Evolutionary conservation across 1,140 invertebrate genomes (phyloP), one percentile per base, ranked within the genome.

Genomic region (Whitmania pigra): DNA sequence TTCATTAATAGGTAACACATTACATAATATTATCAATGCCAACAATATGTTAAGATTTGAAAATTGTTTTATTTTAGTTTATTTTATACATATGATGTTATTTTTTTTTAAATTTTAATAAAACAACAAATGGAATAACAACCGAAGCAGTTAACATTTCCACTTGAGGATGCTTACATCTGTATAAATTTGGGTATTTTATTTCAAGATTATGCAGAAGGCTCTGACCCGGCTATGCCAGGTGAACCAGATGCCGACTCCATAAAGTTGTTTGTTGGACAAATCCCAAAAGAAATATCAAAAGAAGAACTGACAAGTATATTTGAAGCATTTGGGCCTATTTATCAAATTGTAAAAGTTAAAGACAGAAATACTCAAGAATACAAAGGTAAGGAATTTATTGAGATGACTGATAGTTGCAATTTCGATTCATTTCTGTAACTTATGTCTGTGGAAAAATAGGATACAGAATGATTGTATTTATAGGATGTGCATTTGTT

Each of bases 401-500:
- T 15, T 57, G 53, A 49, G 11, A 49, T 15, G 43, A n/a, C 13
- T 49, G 43, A 15, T 49, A 11, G 31, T 3, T 36, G 31, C 31
- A 36, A 36, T 36, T 36, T 36, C 2, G 31, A 36, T 36, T 36
- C 31, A 36, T 36, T 25, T n/a, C 20, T 57, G 20, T 57, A 57
- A 57, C 25, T 57, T 5, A n/a, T 57, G 20, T 5, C 22, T 20
- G 20, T 31, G 11, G 22, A 0, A 63, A 15, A 27, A 20, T 63
- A 17, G 29, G 18, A 15, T 20, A 9, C 0, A 31, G 11, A 20
- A 27, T 27, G 0, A 1, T 77, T 81, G 83, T 79, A 67, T 74
- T 87, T 87, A 27, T 86, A 92, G 91, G 91, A 80, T 93, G 91
- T 86, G 91, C 92, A 79, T 94, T 94, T 86, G 87, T 95, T 81